These are phyloP conservation scores for Peromyscus melanophrys DNA, from an alignment of 2,797 vertebrate species.

Conservation along the genomic window DNA sequence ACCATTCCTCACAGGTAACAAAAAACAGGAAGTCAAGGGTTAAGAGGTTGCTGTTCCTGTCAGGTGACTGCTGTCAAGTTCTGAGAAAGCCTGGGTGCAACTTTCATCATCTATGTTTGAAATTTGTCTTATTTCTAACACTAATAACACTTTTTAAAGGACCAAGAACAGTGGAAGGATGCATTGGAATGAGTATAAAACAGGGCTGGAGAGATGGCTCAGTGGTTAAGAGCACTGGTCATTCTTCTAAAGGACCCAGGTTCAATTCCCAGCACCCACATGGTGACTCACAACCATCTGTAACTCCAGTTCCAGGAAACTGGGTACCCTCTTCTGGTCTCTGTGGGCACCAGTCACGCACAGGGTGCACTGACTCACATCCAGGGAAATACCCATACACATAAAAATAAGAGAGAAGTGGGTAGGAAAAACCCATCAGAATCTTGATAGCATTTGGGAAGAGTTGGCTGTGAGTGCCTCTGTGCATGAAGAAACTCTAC, in stretches of 20 bases:
- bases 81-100: background rate
- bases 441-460: background rate
- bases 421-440: background rate
- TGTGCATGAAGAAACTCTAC: background rate
- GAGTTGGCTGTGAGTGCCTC: background rate
- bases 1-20: background rate
- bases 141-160: background rate
- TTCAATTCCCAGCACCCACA: background rate
- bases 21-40: background rate
- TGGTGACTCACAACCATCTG: background rate
- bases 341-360: background rate
- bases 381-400: background rate
- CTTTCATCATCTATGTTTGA: conserved; percentile 23
- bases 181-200: background rate
- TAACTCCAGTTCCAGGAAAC: background rate
- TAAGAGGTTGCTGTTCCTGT: background rate
- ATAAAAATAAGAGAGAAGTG: background rate
- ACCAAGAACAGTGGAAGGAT: background rate
- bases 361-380: background rate
- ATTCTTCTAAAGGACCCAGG: background rate
- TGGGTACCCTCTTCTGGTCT: background rate
- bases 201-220: background rate
- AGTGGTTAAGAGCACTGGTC: background rate
- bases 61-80: background rate
- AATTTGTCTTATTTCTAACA: conserved; percentile 42